Percentiles rank a stretch among this genome's conserved stretches.
Evolutionary conservation across 2,113 vertebrate species (phyloP).

Genomic region (Chrysochloris asiatica): DNA sequence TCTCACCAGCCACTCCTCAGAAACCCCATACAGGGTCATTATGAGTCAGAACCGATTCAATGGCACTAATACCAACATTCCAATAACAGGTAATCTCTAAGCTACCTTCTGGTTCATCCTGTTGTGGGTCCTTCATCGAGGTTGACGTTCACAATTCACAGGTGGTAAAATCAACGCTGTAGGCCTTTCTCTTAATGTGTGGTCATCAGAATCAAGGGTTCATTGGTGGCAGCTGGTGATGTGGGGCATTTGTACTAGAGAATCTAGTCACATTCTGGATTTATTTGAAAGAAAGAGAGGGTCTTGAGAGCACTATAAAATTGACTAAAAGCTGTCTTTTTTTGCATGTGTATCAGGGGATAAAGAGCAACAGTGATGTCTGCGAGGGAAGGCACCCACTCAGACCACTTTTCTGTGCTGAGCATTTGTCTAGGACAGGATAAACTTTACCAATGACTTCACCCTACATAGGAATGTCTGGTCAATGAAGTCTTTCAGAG

Average conservation of each 20-base stretch:
- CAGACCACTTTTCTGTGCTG: not conserved
- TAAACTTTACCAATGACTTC: not conserved
- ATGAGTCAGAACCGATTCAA: too few species aligned
- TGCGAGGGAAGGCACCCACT: not conserved
- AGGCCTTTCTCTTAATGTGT: slow-evolving; percentile 50
- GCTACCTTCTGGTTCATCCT: not conserved
- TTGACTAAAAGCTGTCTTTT: slow-evolving; percentile 26
- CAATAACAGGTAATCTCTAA: not conserved
- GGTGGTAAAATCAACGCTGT: slow-evolving; percentile 45
- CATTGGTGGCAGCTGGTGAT: slow-evolving; percentile 54
- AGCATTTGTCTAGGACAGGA: not conserved
- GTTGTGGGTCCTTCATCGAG: slow-evolving; percentile 8
- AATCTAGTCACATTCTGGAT: slow-evolving; percentile 57
- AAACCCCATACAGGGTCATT: too few species aligned
- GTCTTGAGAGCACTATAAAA: slow-evolving; percentile 50
- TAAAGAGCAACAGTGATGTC: not conserved
- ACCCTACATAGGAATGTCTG: not conserved
- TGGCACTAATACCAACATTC: too few species aligned
- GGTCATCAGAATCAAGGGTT: slow-evolving; percentile 48
- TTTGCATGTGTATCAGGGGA: slow-evolving; percentile 34
- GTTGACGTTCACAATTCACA: slow-evolving; percentile 49
- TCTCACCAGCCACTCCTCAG: too few species aligned
- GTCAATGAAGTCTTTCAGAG: not conserved
- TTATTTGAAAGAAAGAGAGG: slow-evolving; percentile 69
- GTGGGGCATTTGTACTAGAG: slow-evolving; percentile 54